These are phyloP conservation scores for Tachuris rubrigastra DNA, from an alignment of 2,113 vertebrate species.

Conservation along the genomic window DNA sequence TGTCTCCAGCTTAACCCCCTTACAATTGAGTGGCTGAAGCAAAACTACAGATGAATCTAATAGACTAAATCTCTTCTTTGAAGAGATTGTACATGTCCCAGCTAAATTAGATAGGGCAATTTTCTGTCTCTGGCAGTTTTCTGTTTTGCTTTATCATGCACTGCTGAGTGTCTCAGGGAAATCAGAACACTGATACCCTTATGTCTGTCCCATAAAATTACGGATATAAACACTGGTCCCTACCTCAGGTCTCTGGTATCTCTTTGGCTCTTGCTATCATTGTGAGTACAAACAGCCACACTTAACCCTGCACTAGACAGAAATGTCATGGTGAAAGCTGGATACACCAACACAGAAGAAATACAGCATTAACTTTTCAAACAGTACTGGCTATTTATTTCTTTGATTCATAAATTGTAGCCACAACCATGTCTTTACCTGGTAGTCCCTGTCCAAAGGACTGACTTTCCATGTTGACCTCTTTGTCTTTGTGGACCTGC, in stretches of 20 bases:
- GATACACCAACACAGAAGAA: neutral
- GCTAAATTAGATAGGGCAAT: neutral
- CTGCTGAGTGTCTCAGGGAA: neutral
- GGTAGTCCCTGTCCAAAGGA: neutral
- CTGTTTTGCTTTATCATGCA: neutral
- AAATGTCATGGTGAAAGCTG: neutral
- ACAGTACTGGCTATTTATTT: neutral
- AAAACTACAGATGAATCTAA: conserved; percentile 30
- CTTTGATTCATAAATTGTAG: rapidly evolving
- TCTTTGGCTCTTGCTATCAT: neutral
- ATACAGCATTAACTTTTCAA: neutral
- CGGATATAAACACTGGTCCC: neutral
- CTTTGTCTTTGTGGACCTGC: neutral
- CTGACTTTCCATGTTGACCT: neutral
- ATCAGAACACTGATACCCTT: neutral
- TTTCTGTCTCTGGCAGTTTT: neutral
- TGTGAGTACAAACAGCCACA: neutral
- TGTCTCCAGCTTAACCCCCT: conserved; percentile 25
- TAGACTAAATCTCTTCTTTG: conserved; percentile 3
- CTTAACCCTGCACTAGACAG: neutral
- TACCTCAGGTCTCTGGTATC: neutral
- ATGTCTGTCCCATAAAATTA: neutral
- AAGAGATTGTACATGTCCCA: neutral
- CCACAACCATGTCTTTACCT: neutral
- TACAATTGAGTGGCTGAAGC: neutral